Base-by-base conservation (phyloP, 2,113 vertebrate species). In the Hepsetus odoe region DNA sequence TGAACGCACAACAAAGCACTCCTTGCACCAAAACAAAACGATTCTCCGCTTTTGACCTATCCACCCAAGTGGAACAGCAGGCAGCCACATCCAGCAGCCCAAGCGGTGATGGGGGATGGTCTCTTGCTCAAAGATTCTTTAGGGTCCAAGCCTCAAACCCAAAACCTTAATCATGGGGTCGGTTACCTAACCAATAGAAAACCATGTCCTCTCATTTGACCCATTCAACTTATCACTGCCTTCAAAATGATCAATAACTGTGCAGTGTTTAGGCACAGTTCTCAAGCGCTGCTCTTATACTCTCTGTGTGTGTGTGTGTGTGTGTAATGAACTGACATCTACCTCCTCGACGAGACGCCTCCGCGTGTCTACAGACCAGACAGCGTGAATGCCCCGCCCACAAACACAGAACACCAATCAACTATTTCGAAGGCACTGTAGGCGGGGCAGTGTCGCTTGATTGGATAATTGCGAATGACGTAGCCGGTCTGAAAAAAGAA, bases 401-500 rank as follows among this genome's bases (percentile, higher is more conserved):
- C 76, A 67, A 28, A 38, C 14, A 16, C 38, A 20, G 49, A n/a
- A 30, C 44, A 77, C 79, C 82, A 83, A 81, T 85, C 38, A 80
- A 28, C 75, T 42, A 33, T n/a, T 20, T 6, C 30, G 22, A 77
- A 80, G 88, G 62, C 77, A 79, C 38, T 69, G n/a, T 81, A 86
- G 87, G 87, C 56, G 90, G 92, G 80, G 85, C 28, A 11, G 74
- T n/a, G 8, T 28, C 89, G 87, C 33, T 20, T 86, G 87, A 96
- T 96, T 96, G 95, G 96, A 77, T 74, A 82, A 80, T 67, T 8
- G 32, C 7, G 55, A 84, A 88, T 89, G 90, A 92, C 84, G 91
- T 91, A 86, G 89, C 82, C 89, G 86, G 81, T 83, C 88, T 86
- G 89, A 87, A 84, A 85, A 91, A 91, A 94, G 91, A 94, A 95